These are phyloP conservation scores for Hyperoplus immaculatus DNA, from an alignment of 2,797 vertebrate species.

Conservation along the genomic window DNA sequence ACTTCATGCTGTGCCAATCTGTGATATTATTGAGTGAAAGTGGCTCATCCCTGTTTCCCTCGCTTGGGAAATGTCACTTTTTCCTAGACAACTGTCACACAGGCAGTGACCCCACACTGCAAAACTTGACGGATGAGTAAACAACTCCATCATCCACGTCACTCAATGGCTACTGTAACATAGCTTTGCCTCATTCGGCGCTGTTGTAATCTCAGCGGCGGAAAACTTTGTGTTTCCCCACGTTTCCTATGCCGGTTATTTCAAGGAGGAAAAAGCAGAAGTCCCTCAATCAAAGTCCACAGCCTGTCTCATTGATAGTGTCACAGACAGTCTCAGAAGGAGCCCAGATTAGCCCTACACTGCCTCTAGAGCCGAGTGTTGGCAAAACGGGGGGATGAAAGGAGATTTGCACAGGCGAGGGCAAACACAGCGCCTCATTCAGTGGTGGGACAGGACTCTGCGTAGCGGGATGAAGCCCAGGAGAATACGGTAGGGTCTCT, in stretches of 20 bases:
- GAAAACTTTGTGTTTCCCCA: slow-evolving; percentile 57
- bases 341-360: slow-evolving; percentile 59
- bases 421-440: slow-evolving; percentile 59
- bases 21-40: background rate
- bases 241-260: slow-evolving; percentile 41
- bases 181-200: background rate
- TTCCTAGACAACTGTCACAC: too few species aligned
- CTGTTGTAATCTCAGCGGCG: slow-evolving; percentile 55
- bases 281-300: slow-evolving; percentile 41
- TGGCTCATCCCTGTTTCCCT: background rate
- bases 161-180: slow-evolving; percentile 29
- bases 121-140: background rate
- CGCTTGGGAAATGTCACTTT: too few species aligned
- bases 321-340: slow-evolving; percentile 29
- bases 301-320: slow-evolving; percentile 38
- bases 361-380: slow-evolving; percentile 50
- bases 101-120: too few species aligned
- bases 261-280: slow-evolving; percentile 69
- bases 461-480: slow-evolving; percentile 58
- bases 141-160: slow-evolving; percentile 4
- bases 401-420: slow-evolving; percentile 68
- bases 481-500: slow-evolving; percentile 66
- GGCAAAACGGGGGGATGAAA: slow-evolving; percentile 64
- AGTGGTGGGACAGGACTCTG: slow-evolving; percentile 52
- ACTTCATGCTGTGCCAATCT: background rate